Conservation (phyloP, 1,140 invertebrate species). For the Thaumetopoea pityocampa region DNA sequence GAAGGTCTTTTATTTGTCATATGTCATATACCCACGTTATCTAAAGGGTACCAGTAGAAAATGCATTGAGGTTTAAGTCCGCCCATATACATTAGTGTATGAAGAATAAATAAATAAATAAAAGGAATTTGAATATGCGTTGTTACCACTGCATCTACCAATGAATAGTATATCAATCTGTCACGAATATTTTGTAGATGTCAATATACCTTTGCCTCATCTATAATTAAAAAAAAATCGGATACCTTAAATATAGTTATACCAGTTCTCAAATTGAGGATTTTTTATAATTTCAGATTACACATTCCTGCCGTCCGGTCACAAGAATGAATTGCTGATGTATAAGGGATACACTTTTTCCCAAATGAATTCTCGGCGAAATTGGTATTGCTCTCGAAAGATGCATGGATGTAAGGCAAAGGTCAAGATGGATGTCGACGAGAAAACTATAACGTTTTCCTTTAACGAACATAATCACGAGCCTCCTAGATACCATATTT, state of each 20-base stretch:
- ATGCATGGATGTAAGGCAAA: conserved; percentile 30
- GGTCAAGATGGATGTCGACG: conserved; percentile 17
- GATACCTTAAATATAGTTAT: background rate
- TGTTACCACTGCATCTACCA: no score
- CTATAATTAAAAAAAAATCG: background rate
- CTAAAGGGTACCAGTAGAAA: no score
- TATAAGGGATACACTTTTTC: conserved; percentile 30
- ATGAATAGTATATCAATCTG: no score
- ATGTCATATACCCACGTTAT: no score
- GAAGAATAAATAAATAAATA: no score
- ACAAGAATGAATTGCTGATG: conserved; percentile 28
- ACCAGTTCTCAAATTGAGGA: background rate
- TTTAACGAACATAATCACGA: conserved; percentile 18
- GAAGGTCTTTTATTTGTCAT: no score
- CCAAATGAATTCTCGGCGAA: conserved; percentile 15
- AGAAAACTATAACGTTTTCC: background rate
- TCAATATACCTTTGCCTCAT: no score
- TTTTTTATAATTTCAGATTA: conserved; percentile 12
- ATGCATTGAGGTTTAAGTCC: no score
- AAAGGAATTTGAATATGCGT: no score
- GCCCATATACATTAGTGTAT: no score
- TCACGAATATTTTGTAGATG: no score
- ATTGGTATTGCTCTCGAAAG: conserved; percentile 40
- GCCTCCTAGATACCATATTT: conserved; percentile 11
- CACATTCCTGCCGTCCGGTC: conserved; percentile 15